Evolutionary conservation across 2,113 vertebrate species (phyloP).

Genomic region (Clarias gariepinus): DNA sequence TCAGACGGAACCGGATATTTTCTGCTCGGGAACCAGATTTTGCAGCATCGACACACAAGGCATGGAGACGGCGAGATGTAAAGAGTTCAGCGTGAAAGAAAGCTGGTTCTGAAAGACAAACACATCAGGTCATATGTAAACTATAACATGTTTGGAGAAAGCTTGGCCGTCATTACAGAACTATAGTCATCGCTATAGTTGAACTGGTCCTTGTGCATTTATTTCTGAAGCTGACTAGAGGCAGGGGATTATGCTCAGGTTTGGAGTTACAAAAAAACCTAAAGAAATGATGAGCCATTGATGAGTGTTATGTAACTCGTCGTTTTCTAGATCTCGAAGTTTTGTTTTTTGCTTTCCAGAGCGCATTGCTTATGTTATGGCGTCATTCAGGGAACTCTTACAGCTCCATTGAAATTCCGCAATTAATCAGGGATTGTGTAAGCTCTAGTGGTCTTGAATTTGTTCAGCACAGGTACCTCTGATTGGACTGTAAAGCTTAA

Average conservation of each 20-base stretch:
- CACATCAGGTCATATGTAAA: neutral
- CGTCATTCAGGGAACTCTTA: neutral
- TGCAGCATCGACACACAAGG: neutral
- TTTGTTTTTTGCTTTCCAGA: neutral
- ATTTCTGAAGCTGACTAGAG: neutral
- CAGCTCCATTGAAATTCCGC: neutral
- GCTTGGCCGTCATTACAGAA: neutral
- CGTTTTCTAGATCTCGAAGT: neutral
- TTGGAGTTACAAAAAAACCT: neutral
- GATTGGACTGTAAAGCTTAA: neutral
- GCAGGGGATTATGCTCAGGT: constrained; percentile 20
- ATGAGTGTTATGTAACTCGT: neutral
- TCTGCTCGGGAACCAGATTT: neutral
- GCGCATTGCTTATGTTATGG: neutral
- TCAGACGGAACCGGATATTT: neutral
- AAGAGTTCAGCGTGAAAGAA: neutral
- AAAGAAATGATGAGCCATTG: neutral
- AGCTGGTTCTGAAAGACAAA: neutral
- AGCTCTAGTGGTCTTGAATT: neutral
- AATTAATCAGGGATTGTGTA: neutral
- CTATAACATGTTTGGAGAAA: too few species aligned
- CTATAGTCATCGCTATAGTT: neutral
- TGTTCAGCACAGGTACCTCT: neutral
- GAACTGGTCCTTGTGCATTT: neutral
- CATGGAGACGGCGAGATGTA: neutral